These are phyloP conservation scores for Micrastur ruficollis DNA, from an alignment of 2,797 vertebrate genomes.

Conservation along the genomic window DNA sequence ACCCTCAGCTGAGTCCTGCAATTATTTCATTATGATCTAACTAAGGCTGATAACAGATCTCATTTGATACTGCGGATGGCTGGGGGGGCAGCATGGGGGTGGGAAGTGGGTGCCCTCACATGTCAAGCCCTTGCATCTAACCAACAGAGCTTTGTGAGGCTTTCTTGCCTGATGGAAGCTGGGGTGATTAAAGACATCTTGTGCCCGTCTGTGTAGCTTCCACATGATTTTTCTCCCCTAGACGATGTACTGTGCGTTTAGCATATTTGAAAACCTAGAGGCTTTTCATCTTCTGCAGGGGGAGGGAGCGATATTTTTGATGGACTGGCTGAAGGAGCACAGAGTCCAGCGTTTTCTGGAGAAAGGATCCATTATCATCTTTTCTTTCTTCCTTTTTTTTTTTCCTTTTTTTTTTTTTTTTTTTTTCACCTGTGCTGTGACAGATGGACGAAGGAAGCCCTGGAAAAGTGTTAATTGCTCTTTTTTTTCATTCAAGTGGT, in stretches of 20 bases:
- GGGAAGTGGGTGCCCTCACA: not conserved
- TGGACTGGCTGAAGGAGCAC: constrained; percentile 7
- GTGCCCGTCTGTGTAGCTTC: constrained; percentile 32
- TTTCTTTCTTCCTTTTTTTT: not conserved
- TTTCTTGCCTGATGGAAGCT: constrained; percentile 34
- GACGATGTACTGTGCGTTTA: constrained; percentile 9
- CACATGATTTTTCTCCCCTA: constrained; percentile 36
- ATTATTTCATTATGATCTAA: constrained; percentile 69
- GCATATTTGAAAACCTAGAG: constrained; percentile 59
- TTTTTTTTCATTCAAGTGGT: constrained; percentile 78
- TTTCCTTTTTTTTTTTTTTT: not conserved
- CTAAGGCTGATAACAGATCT: constrained; percentile 60
- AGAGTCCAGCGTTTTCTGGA: constrained; percentile 55
- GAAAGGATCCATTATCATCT: constrained; percentile 53
- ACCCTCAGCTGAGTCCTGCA: constrained; percentile 50
- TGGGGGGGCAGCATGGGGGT: not conserved
- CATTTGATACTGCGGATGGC: constrained; percentile 14
- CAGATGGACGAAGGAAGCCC: constrained; percentile 78
- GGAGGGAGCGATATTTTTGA: not conserved
- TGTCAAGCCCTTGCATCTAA: constrained; percentile 18
- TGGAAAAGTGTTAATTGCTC: constrained; percentile 82
- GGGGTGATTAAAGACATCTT: constrained; percentile 64
- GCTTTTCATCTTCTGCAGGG: not conserved
- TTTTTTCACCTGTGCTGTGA: constrained; percentile 79
- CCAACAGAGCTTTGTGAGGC: not conserved